Conservation (phyloP, 2,888 invertebrate species). For the Entomobrya multifasciata region DNA sequence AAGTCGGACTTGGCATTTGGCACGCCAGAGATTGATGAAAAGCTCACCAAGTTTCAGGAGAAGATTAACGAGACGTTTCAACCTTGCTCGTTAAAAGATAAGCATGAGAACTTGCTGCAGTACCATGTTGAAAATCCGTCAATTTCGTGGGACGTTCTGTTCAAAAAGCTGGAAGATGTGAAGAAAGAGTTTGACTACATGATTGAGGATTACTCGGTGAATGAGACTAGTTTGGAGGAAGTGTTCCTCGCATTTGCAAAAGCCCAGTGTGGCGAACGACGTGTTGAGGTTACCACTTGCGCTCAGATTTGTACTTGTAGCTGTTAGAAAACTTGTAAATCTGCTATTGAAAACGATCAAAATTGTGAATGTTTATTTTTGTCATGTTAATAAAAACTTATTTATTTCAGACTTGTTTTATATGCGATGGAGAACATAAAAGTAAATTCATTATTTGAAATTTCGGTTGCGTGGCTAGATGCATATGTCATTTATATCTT, state of each 20-base stretch:
- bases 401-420: too few species aligned
- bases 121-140: not conserved
- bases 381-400: too few species aligned
- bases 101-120: conserved; percentile 51
- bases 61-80: conserved; percentile 15
- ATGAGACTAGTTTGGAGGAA: conserved; percentile 82
- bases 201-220: conserved; percentile 82
- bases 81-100: conserved; percentile 50
- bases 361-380: too few species aligned
- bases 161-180: too few species aligned
- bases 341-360: too few species aligned
- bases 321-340: too few species aligned
- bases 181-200: conserved; percentile 12
- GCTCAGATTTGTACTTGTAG: too few species aligned
- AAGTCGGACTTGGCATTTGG: conserved; percentile 52
- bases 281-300: too few species aligned
- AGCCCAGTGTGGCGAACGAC: conserved; percentile 58
- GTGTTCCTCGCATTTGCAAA: conserved; percentile 82
- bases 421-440: too few species aligned
- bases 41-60: not conserved
- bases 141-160: conserved; percentile 34
- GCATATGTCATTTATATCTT: too few species aligned
- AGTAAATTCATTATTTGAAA: too few species aligned
- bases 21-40: conserved; percentile 80
- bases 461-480: too few species aligned